Base-by-base conservation (phyloP, 2,113 vertebrate genomes). In the Desmodus rotundus region DNA sequence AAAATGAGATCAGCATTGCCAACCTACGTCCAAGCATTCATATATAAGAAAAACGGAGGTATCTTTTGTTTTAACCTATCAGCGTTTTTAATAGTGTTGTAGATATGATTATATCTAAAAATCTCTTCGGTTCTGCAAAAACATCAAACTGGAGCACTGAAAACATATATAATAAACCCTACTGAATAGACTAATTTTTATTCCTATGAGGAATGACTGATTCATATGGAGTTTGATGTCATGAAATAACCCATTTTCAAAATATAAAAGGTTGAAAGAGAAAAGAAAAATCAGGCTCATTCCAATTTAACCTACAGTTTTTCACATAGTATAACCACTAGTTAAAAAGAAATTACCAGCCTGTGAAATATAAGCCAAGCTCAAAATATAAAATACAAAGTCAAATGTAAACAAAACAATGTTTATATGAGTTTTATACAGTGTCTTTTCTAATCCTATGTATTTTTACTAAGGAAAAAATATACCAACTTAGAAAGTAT, bases 401-500 rank as follows among this genome's bases (percentile, higher is more conserved):
- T 97, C 76, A 98, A 94, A 67, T 67, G 78, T 24, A 96, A 98
- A 90, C 16, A 94, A 97, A 95, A 65, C 78, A 87, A 96, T 0
- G 33, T 2, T 61, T 76, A 91, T 14, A 10, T 68, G 65, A 90
- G 7, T 97, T 96, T 94, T 83, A 70, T 68, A 97, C 10, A 36
- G 36, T 86, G 3, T 95, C 94, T 78, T 93, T 94, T 95, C 41
- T 80, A 95, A 86, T 82, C 56, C 85, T 95, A 63, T 73, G 0
- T 93, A 77, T 81, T 97, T 98, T 91, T 88, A 95, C n/a, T 95
- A 96, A 96, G 45, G 65, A 16, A 96, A 94, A 94, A 98, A 96
- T 92, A 94, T 12, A 95, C 91, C 41, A 97, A 87, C 3, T 90
- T 85, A 94, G 65, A 97, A 97, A 96, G 92, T 15, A 13, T 31